Conservation (phyloP, 2,113 vertebrate species). For the Saccopteryx leptura region DNA sequence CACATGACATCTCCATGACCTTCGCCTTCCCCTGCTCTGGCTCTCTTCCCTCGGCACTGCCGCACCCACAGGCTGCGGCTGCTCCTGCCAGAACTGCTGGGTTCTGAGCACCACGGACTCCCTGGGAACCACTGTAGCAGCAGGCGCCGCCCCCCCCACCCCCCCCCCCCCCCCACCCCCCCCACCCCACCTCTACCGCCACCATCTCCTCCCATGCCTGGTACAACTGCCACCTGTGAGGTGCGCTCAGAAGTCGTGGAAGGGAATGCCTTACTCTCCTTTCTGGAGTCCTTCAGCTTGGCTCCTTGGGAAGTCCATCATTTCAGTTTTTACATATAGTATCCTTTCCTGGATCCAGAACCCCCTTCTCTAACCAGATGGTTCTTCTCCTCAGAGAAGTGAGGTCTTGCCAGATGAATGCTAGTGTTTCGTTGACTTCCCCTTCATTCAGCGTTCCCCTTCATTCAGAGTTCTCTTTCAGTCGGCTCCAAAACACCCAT, state of each 20-base stretch:
- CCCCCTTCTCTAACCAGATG: neutral
- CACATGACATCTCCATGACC: neutral
- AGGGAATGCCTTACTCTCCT: constrained; percentile 51
- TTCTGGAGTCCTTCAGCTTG: constrained; percentile 57
- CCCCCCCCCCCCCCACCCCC: too few relatives aligned
- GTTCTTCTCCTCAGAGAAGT: neutral
- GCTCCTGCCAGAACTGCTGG: neutral
- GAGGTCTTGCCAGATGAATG: neutral
- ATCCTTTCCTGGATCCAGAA: neutral
- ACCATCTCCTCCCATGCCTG: accelerated
- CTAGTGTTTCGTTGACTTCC: neutral
- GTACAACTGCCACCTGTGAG: too few relatives aligned
- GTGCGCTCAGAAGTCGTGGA: neutral
- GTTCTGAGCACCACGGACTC: neutral
- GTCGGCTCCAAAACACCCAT: neutral
- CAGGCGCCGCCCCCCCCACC: accelerated
- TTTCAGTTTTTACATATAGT: constrained; percentile 54
- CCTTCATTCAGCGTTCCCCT: neutral
- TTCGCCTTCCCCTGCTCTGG: neutral
- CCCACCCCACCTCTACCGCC: neutral
- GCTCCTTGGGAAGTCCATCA: constrained; percentile 4
- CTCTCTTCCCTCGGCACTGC: neutral
- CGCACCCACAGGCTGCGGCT: accelerated
- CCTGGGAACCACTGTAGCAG: neutral
- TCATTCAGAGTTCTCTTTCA: neutral